Conservation (phyloP, 1,140 invertebrate genomes). For the Ceratoteleas bidentatus region DNA sequence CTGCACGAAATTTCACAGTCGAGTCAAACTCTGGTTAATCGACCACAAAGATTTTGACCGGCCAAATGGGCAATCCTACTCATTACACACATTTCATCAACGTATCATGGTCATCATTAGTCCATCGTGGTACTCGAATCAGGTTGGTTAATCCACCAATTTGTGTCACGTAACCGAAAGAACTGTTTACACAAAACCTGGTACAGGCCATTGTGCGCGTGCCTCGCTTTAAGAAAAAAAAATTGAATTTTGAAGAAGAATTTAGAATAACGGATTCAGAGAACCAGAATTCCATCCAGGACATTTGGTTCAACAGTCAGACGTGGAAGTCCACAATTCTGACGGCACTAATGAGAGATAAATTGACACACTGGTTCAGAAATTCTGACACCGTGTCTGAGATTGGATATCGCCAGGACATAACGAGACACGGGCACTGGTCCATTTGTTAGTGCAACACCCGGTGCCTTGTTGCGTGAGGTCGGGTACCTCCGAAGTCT, state of each 20-base stretch:
- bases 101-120: neutral
- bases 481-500: constrained; percentile 90
- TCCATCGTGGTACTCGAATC: neutral
- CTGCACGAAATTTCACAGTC: no score
- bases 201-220: constrained; percentile 9
- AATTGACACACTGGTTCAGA: no score
- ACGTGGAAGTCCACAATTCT: no score
- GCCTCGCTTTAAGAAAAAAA: neutral
- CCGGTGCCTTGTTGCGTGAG: constrained; percentile 32
- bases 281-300: no score
- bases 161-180: constrained; percentile 8
- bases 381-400: no score
- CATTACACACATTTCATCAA: no score
- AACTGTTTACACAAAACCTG: constrained; percentile 29
- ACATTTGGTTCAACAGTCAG: no score
- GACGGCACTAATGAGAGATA: no score
- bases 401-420: neutral
- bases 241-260: constrained; percentile 11
- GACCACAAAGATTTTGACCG: no score
- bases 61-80: no score
- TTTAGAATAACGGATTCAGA: neutral
- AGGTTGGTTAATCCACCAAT: constrained; percentile 36
- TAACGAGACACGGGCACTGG: constrained; percentile 36
- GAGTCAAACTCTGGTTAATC: no score
- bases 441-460: constrained; percentile 66